phyloP scores from a whole-genome alignment of 2,113 vertebrate species.

The Theristicus caerulescens region DNA sequence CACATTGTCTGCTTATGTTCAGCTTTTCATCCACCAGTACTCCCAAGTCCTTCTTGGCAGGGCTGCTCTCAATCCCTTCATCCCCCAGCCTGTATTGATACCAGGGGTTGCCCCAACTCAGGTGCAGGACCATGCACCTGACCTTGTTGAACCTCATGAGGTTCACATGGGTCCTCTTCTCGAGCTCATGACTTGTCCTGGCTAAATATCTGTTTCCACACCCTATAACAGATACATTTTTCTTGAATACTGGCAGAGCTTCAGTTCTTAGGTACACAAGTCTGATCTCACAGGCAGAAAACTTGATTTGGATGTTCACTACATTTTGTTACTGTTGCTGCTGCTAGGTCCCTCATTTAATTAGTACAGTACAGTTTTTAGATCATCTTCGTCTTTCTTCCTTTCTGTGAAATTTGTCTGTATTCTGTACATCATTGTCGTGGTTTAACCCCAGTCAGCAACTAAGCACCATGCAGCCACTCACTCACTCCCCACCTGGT shows the following conservation, averaged over 20 bases:
- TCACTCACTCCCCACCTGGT: too few relatives aligned
- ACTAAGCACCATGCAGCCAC: too few relatives aligned
- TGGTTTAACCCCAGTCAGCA: too few relatives aligned
- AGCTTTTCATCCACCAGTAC: background rate
- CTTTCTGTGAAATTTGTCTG: background rate
- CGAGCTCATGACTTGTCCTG: background rate
- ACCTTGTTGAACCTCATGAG: background rate
- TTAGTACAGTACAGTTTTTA: background rate
- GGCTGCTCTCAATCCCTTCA: background rate
- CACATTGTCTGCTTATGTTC: background rate
- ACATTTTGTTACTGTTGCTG: background rate
- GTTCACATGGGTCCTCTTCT: background rate
- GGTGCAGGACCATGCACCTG: background rate
- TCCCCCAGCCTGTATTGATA: background rate
- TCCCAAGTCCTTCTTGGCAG: background rate
- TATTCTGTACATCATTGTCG: background rate
- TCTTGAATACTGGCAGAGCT: background rate
- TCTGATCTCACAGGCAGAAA: background rate
- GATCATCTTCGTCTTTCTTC: background rate
- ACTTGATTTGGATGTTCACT: background rate
- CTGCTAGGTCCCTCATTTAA: background rate
- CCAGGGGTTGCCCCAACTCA: accelerated
- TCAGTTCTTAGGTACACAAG: background rate
- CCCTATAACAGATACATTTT: background rate
- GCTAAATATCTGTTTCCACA: background rate